Evolutionary conservation across 2,888 invertebrate species (phyloP).

Genomic region (Epirrhoe alternata): DNA sequence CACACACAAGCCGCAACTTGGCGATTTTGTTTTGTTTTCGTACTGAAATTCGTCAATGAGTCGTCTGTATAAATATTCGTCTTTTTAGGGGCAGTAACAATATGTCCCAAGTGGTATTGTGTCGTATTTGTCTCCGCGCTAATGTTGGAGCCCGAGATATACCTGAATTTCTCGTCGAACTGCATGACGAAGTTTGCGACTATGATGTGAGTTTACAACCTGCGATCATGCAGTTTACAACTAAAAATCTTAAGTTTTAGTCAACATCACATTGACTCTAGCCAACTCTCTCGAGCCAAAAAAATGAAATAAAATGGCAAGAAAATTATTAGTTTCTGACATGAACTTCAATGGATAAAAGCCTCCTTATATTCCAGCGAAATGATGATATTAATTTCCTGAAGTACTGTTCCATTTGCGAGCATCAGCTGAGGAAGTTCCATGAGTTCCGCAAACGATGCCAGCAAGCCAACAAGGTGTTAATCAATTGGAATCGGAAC

Average conservation of each 20-base stretch:
- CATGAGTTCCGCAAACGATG: conserved; percentile 20
- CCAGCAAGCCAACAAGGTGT: conserved; percentile 24
- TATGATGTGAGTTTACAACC: conserved; percentile 31
- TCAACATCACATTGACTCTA: too few relatives aligned
- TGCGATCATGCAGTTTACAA: too few relatives aligned
- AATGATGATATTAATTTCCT: conserved; percentile 15
- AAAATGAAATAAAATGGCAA: too few relatives aligned
- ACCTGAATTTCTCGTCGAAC: conserved; percentile 12
- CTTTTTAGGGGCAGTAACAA: too few relatives aligned
- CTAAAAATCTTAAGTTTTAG: too few relatives aligned
- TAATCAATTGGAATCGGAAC: conserved; percentile 17
- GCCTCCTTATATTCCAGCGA: conserved; percentile 15
- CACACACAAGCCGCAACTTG: too few relatives aligned
- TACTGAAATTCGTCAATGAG: too few relatives aligned
- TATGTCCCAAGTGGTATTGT: conserved; percentile 7
- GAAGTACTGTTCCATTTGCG: conserved; percentile 27
- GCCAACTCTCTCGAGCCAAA: too few relatives aligned
- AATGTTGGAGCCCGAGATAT: conserved; percentile 22
- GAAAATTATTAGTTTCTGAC: too few relatives aligned
- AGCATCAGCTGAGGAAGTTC: conserved; percentile 23
- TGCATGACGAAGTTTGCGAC: conserved; percentile 30
- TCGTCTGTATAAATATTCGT: too few relatives aligned
- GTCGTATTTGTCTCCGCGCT: conserved; percentile 26
- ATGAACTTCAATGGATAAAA: too few relatives aligned
- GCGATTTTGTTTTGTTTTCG: too few relatives aligned